Evolutionary conservation across 2,797 vertebrate species (phyloP).

Genomic region (Gallinago stenura): DNA sequence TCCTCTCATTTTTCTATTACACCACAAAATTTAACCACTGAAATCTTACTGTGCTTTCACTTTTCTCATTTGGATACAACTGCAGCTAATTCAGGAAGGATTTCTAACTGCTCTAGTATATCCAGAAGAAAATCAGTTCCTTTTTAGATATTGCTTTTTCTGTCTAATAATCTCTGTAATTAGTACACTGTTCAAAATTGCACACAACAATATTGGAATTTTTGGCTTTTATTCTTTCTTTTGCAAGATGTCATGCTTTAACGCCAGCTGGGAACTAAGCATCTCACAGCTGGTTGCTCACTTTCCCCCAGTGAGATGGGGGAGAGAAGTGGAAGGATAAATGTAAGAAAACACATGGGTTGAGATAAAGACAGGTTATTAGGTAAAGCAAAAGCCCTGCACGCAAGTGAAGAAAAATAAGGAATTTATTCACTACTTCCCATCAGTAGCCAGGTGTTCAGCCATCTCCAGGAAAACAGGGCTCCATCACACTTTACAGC

Average conservation of each 20-base stretch:
- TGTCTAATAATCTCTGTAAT: neutral
- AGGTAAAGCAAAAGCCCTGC: neutral
- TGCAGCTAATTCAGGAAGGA: neutral
- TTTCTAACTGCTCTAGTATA: neutral
- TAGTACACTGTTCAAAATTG: neutral
- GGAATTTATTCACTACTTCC: neutral
- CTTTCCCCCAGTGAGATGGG: neutral
- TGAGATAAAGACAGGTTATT: neutral
- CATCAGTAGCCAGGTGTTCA: neutral
- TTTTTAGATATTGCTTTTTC: neutral
- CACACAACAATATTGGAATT: neutral
- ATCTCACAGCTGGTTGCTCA: rapidly evolving
- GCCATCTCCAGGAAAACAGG: neutral
- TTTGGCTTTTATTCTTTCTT: neutral
- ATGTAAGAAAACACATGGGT: neutral
- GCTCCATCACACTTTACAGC: neutral
- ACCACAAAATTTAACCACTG: neutral
- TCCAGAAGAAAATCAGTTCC: neutral
- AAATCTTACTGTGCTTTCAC: neutral
- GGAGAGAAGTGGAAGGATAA: neutral
- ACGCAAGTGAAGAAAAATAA: neutral
- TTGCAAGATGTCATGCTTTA: neutral
- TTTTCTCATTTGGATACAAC: neutral
- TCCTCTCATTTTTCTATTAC: neutral
- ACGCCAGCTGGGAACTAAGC: neutral